phyloP scores from a whole-genome alignment of 2,888 invertebrate genomes.

The Eilema caniola region DNA sequence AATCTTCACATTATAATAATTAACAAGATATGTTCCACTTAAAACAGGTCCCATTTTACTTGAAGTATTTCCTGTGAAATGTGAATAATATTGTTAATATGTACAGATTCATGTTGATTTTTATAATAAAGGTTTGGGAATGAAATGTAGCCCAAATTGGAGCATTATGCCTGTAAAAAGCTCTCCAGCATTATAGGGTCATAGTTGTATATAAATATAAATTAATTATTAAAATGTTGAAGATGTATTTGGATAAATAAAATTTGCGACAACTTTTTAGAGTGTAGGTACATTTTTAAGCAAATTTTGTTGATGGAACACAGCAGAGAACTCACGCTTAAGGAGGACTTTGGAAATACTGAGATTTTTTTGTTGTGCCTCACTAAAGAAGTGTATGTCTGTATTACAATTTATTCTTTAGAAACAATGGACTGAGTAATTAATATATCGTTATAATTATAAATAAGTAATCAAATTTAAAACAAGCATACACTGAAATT shows the following conservation, averaged over 20 bases:
- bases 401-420: conserved; percentile 24
- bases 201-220: conserved; percentile 51
- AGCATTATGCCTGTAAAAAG: conserved; percentile 43
- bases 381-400: conserved; percentile 14
- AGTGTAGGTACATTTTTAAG: conserved; percentile 44
- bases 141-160: conserved; percentile 31
- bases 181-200: conserved; percentile 48
- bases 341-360: background rate
- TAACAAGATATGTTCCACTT: conserved; percentile 29
- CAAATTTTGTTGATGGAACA: conserved; percentile 8
- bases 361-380: conserved; percentile 18
- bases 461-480: conserved; percentile 1
- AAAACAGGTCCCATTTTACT: conserved; percentile 29
- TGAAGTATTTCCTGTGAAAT: conserved; percentile 29
- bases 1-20: conserved; percentile 28
- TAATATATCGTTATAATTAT: conserved; percentile 12
- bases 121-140: conserved; percentile 40
- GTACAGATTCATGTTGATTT: conserved; percentile 50
- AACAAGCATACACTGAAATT: too few species aligned
- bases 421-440: conserved; percentile 41
- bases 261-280: conserved; percentile 39
- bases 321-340: background rate
- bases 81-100: conserved; percentile 51
- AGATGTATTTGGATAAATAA: conserved; percentile 43
- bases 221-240: conserved; percentile 47